Conservation (phyloP, 1,140 invertebrate genomes). For the Coboldia fuscipes region DNA sequence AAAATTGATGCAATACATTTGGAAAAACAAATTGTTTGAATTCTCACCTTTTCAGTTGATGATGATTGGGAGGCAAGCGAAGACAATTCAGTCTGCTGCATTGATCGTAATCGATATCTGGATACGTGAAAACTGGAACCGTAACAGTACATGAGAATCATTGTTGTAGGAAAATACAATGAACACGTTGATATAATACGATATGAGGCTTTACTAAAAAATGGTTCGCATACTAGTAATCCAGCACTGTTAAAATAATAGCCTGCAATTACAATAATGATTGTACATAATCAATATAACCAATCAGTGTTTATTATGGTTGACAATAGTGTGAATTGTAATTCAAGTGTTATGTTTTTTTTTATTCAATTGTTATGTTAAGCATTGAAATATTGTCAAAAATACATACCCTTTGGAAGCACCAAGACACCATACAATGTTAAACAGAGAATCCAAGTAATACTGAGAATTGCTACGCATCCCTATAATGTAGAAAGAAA, state of each 20-base stretch:
- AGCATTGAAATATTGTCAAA: too few relatives aligned
- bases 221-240: constrained; percentile 65
- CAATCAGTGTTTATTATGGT: too few relatives aligned
- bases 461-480: constrained; percentile 56
- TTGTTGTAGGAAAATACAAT: constrained; percentile 71
- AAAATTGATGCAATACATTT: not conserved
- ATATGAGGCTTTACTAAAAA: constrained; percentile 47
- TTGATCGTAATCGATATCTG: constrained; percentile 33
- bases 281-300: too few relatives aligned
- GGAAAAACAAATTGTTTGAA: not conserved
- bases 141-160: constrained; percentile 78
- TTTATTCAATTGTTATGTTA: too few relatives aligned
- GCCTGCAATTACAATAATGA: constrained; percentile 19
- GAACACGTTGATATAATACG: constrained; percentile 63
- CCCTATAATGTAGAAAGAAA: constrained; percentile 30
- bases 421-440: constrained; percentile 58
- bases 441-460: constrained; percentile 61
- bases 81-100: constrained; percentile 3
- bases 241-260: constrained; percentile 72
- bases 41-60: constrained; percentile 2
- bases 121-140: constrained; percentile 71
- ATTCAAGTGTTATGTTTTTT: too few relatives aligned
- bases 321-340: too few relatives aligned
- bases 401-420: constrained; percentile 35
- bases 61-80: not conserved